Evolutionary conservation across 2,888 invertebrate genomes (phyloP).

Genomic region (Lordiphosa fenestrarum): DNA sequence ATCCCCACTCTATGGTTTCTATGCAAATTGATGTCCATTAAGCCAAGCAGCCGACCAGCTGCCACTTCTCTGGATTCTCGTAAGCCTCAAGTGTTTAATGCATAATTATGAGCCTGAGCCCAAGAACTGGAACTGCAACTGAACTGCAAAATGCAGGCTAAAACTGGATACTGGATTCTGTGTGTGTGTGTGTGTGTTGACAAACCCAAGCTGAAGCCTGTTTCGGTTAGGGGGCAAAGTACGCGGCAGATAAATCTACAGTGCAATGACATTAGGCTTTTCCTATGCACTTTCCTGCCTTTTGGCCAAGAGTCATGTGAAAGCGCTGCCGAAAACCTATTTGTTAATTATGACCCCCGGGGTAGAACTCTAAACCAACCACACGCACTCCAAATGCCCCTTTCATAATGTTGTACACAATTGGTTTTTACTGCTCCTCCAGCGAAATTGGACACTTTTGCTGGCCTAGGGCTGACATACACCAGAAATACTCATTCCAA

Average conservation of each 20-base stretch:
- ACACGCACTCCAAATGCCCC: not conserved
- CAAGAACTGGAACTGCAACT: constrained; percentile 44
- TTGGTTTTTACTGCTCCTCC: constrained; percentile 38
- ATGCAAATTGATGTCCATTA: constrained; percentile 63
- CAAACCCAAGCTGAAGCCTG: constrained; percentile 49
- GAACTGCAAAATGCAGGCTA: constrained; percentile 16
- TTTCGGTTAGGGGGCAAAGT: constrained; percentile 56
- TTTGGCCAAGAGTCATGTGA: constrained; percentile 9
- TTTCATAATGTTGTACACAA: not conserved
- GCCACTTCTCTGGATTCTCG: constrained; percentile 41
- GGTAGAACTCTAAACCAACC: not conserved
- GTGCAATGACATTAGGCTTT: constrained; percentile 10
- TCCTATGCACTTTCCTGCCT: constrained; percentile 7
- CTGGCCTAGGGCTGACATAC: constrained; percentile 32
- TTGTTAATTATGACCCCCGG: constrained; percentile 10
- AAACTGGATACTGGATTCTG: constrained; percentile 55
- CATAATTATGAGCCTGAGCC: constrained; percentile 56
- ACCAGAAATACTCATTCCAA: constrained; percentile 25
- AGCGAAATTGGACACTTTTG: constrained; percentile 73
- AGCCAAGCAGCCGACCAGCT: constrained; percentile 44
- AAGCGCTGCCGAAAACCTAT: constrained; percentile 2
- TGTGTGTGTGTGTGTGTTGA: constrained; percentile 39
- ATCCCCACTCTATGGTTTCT: constrained; percentile 57
- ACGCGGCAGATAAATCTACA: constrained; percentile 62
- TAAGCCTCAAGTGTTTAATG: constrained; percentile 68